Evolutionary conservation across 1,140 invertebrate species (phyloP), one percentile per base, ranked within the genome.

Genomic region (Hirudo medicinalis): DNA sequence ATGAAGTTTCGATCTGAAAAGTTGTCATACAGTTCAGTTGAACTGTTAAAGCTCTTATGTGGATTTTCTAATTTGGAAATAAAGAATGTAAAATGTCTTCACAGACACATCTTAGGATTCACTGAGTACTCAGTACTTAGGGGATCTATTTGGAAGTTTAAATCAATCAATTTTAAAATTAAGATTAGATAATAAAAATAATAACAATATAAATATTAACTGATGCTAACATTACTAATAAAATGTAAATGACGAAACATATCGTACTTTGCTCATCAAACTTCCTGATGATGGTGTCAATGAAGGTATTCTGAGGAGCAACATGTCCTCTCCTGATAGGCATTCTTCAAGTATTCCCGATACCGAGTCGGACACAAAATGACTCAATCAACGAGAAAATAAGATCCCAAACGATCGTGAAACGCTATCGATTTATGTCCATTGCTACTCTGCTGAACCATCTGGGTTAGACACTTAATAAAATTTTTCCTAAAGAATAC

Each of bases 1-100:
- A 91, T 82, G 85, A 91, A 92, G 80, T 89, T 90, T 75, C 90
- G 87, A 86, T 91, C 90, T 91, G 86, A 49, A 80, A 78, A 8
- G 9, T 22, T 29, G 43, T 49, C 43, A 13, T 13, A 17, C 43
- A 49, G 43, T 49, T 40, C 11, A 11, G 40, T 40, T 40, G 40
- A 40, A 11, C 40, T 40, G n/a, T n/a, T n/a, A n/a, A n/a, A n/a
- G 32, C 32, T 3, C 32, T 36, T 3, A 36, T 36, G 32, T 36
- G 32, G 43, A 49, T 5, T 40, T 60, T 60, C 15, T 22, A 60
- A 15, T n/a, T 63, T 25, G 29, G 57, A 63, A 63, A n/a, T 63
- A 22, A 63, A 63, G 22, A 25, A 15, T 63, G 19, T 25, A n/a
- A 63, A 63, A 63, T 49, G 13, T 49, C 15, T 49, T 49, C 43